Conservation (phyloP, 2,888 invertebrate genomes). For the Cybosia mesomella region DNA sequence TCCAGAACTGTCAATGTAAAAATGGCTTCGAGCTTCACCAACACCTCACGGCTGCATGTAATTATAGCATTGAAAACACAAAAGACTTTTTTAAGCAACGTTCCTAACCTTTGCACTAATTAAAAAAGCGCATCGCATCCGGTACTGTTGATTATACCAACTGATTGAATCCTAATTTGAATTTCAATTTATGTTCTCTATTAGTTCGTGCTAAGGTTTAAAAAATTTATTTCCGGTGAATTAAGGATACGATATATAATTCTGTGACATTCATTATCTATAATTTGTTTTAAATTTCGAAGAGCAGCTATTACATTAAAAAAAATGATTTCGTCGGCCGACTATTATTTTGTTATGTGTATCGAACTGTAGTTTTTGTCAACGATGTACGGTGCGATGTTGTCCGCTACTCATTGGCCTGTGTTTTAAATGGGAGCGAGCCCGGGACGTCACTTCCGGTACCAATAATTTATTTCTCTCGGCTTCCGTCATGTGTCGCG, state of each 20-base stretch:
- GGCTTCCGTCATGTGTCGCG: slow-evolving; percentile 81
- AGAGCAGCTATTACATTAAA: slow-evolving; percentile 55
- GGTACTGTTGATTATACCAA: slow-evolving; percentile 72
- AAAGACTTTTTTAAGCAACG: slow-evolving; percentile 65
- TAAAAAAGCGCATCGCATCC: slow-evolving; percentile 78
- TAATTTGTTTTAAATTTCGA: slow-evolving; percentile 63
- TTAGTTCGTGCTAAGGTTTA: slow-evolving; percentile 68
- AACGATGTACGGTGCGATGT: slow-evolving; percentile 44
- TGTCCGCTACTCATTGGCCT: slow-evolving; percentile 62
- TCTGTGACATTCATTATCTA: slow-evolving; percentile 67
- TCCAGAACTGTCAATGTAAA: slow-evolving; percentile 73
- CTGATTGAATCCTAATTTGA: slow-evolving; percentile 80
- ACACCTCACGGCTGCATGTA: slow-evolving; percentile 56
- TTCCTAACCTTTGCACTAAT: slow-evolving; percentile 81
- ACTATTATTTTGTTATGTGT: slow-evolving; percentile 47
- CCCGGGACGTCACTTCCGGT: slow-evolving; percentile 84
- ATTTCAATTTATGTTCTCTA: slow-evolving; percentile 77
- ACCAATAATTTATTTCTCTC: slow-evolving; percentile 84
- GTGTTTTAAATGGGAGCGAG: slow-evolving; percentile 83
- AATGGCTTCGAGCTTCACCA: slow-evolving; percentile 52
- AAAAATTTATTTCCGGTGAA: slow-evolving; percentile 75
- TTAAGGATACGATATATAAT: slow-evolving; percentile 65
- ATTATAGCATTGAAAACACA: slow-evolving; percentile 60
- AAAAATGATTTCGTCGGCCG: slow-evolving; percentile 54
- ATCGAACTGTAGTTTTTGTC: slow-evolving; percentile 47